These are phyloP conservation scores for Hirudo medicinalis DNA, from an alignment of 1,140 invertebrate genomes.

Conservation along the genomic window DNA sequence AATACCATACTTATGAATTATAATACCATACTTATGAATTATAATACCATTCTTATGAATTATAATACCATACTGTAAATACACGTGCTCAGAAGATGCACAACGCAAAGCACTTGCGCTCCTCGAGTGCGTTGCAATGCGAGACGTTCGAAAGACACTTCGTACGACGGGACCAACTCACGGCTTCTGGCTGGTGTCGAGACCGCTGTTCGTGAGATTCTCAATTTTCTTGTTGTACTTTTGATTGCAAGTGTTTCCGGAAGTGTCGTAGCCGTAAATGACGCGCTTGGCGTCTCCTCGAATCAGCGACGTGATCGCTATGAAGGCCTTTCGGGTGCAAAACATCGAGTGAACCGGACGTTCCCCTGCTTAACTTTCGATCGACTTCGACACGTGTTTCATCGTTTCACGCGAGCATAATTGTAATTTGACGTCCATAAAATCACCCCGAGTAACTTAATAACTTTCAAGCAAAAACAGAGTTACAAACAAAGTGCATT, in stretches of 20 bases:
- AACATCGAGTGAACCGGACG: conserved; percentile 8
- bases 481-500: neutral
- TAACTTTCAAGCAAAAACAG: neutral
- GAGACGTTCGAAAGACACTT: no score
- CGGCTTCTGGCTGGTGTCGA: conserved; percentile 63
- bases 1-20: no score
- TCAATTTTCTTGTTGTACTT: conserved; percentile 60
- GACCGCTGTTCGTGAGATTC: conserved; percentile 59
- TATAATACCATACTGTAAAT: no score
- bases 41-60: no score
- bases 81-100: no score
- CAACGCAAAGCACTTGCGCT: no score
- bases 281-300: conserved; percentile 74
- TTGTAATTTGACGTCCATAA: neutral
- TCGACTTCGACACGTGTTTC: neutral
- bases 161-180: conserved; percentile 26
- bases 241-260: conserved; percentile 85
- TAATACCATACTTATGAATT: no score
- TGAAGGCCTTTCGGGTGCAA: conserved; percentile 37
- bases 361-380: neutral
- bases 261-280: conserved; percentile 83
- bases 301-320: conserved; percentile 72
- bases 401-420: neutral
- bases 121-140: no score
- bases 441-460: neutral